Evolutionary conservation across 2,797 vertebrate genomes (phyloP).

Genomic region (Oryzias sinensis): DNA sequence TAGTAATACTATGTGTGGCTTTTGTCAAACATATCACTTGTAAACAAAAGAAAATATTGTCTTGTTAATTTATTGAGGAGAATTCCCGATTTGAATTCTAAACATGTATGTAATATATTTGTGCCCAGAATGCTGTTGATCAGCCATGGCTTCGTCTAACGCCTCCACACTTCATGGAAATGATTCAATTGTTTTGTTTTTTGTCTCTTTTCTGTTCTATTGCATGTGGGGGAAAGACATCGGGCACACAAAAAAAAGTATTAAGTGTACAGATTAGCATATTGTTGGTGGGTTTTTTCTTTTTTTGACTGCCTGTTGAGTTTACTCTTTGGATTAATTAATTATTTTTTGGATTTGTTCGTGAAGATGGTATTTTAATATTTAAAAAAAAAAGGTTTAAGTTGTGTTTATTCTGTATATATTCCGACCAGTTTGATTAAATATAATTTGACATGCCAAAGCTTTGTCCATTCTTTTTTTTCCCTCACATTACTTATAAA

Average conservation of each 20-base stretch:
- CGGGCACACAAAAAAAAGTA: constrained; percentile 34
- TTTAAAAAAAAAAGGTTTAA: constrained; percentile 88
- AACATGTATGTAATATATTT: constrained; percentile 64
- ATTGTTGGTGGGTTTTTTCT: constrained; percentile 50
- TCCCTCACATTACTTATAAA: no score
- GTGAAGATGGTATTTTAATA: constrained; percentile 89
- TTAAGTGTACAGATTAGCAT: constrained; percentile 60
- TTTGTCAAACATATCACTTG: constrained; percentile 56
- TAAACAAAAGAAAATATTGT: constrained; percentile 66
- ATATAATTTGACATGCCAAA: constrained; percentile 74
- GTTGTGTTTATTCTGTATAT: constrained; percentile 92
- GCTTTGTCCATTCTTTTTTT: constrained; percentile 1
- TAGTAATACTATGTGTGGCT: constrained; percentile 59
- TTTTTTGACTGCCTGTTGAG: no score
- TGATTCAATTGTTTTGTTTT: constrained; percentile 35
- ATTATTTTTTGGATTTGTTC: constrained; percentile 17
- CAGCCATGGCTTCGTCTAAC: constrained; percentile 63
- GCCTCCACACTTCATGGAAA: constrained; percentile 44
- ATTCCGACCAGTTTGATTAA: constrained; percentile 82
- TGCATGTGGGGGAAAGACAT: constrained; percentile 30
- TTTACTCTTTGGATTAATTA: no score
- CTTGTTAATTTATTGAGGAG: constrained; percentile 70
- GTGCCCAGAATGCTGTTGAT: constrained; percentile 74
- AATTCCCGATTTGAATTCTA: constrained; percentile 45
- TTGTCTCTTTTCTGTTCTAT: constrained; percentile 40